Percentiles rank a stretch among this genome's conserved stretches.
These are phyloP conservation scores for human DNA, from an alignment of 2,113 vertebrate genomes.

Conservation along the genomic window DNA sequence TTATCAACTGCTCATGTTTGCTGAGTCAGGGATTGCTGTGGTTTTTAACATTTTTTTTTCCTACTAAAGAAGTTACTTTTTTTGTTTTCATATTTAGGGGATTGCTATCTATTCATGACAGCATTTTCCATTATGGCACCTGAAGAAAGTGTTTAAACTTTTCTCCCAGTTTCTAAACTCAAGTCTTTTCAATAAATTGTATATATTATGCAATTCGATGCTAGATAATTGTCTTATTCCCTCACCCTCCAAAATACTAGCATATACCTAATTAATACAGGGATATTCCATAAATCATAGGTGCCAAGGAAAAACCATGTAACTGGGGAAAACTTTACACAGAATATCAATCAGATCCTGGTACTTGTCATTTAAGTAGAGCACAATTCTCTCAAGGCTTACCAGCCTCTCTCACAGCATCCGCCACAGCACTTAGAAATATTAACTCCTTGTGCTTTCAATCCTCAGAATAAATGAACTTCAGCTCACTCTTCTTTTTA, in stretches of 20 bases:
- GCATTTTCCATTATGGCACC: slow-evolving; percentile 52
- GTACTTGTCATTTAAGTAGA: slow-evolving; percentile 76
- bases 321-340: slow-evolving; percentile 59
- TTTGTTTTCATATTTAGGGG: slow-evolving; percentile 34
- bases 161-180: slow-evolving; percentile 48
- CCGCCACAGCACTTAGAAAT: slow-evolving; percentile 6
- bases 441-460: slow-evolving; percentile 53
- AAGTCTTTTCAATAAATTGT: slow-evolving; percentile 39
- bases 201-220: slow-evolving; percentile 20
- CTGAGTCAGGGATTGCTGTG: slow-evolving; percentile 76
- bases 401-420: background rate
- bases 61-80: slow-evolving; percentile 76
- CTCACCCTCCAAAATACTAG: slow-evolving; percentile 47
- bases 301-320: slow-evolving; percentile 63
- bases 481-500: background rate
- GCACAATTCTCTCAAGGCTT: slow-evolving; percentile 67
- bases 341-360: slow-evolving; percentile 73
- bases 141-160: slow-evolving; percentile 68
- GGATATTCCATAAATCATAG: slow-evolving; percentile 71
- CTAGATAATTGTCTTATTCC: slow-evolving; percentile 36
- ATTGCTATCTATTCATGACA: slow-evolving; percentile 55
- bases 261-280: slow-evolving; percentile 74
- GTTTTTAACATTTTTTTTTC: slow-evolving; percentile 65
- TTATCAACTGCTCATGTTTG: slow-evolving; percentile 80
- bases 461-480: background rate